A percentile compares a stretch with the other conserved stretches of the same genome.
Conservation (phyloP, 2,113 vertebrate species). For the Recurvirostra avosetta region DNA sequence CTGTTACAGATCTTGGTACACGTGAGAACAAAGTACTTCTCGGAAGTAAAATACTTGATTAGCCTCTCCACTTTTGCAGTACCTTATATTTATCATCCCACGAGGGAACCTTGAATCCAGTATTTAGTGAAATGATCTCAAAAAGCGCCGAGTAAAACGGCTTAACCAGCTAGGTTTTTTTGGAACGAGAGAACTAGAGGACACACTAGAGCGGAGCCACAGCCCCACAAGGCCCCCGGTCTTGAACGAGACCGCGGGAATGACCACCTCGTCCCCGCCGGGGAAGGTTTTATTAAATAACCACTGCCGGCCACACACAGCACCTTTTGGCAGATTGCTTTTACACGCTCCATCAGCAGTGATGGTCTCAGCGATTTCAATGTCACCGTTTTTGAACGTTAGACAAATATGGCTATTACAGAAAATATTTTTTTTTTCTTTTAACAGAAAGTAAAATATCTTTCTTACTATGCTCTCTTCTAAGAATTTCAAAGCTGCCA, state of each 20-base stretch:
- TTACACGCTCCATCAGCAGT: background rate
- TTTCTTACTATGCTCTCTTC: background rate
- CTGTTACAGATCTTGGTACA: background rate
- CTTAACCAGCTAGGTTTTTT: background rate
- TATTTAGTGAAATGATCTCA: background rate
- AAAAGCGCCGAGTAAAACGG: too few relatives aligned
- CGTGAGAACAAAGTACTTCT: background rate
- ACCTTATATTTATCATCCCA: background rate
- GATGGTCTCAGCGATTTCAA: fast-evolving
- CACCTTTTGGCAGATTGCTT: background rate
- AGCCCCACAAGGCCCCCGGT: background rate
- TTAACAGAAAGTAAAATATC: background rate
- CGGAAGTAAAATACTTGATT: background rate
- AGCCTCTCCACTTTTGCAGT: background rate
- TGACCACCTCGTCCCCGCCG: background rate
- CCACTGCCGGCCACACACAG: background rate
- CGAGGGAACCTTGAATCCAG: background rate
- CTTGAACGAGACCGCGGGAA: background rate
- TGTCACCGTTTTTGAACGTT: fast-evolving
- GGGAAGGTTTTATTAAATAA: background rate
- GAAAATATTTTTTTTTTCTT: background rate
- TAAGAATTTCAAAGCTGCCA: background rate
- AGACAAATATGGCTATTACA: background rate
- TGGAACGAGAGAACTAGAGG: background rate
- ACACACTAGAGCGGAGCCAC: background rate